Base-by-base conservation (phyloP, 2,797 vertebrate species). In the Lates japonicus region DNA sequence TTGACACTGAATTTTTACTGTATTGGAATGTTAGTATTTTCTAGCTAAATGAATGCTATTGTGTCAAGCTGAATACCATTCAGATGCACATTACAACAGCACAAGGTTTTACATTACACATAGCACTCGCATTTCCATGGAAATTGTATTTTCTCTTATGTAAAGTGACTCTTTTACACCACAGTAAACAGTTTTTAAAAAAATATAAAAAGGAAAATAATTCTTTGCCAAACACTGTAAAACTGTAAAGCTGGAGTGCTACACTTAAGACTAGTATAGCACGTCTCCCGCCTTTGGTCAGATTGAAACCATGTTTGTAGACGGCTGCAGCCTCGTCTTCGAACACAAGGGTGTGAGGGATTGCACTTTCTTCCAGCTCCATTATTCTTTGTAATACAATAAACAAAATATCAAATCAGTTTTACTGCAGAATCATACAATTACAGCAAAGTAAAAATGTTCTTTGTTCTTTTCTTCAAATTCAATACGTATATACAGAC, bases 381-480 rank as follows among this genome's bases (percentile, higher is more conserved):
- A 49, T 39, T 16, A 57, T 33, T 68, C 31, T 51, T 7, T 37
- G 4, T 51, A 22, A 9, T n/a, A 65, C 29, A 35, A 65, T 35
- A 65, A 60, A 41, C 41, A 42, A 42, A 42, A n/a, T 41, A 29
- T 39, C 41, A 60, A 70, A 49, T 71, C 57, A 13, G 7, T 54
- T 19, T 19, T 31, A 35, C 49, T 37, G 31, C 9, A 8, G 31
- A 58, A 29, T 25, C 37, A 12, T 8, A 46, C 10, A 55, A 31
- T 29, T 16, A 39, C 29, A 49, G 16, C 19, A 20, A 22, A 64
- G 5, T 19, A 46, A 16, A 63, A 52, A 63, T 49, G 33, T 29
- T 17, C 8, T 39, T 3, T 44, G 46, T 60, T 46, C 22, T 41
- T 33, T 63, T 46, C 44, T 46, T 1, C 16, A 17, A 46, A 16